These are phyloP conservation scores for Gallinago media DNA, from an alignment of 2,113 vertebrate genomes.

Conservation along the genomic window DNA sequence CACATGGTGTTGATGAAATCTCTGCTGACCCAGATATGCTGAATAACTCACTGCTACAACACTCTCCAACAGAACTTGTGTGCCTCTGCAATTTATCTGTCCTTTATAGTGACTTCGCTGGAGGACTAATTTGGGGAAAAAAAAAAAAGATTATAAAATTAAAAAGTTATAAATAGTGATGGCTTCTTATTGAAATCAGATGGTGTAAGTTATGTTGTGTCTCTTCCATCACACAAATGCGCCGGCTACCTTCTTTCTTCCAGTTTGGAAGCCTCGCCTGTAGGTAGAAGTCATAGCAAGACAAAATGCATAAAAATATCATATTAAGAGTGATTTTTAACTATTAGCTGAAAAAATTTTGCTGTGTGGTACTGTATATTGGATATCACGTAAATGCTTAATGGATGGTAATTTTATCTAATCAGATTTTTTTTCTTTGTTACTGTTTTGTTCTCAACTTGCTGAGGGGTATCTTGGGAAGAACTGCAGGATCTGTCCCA, in stretches of 20 bases:
- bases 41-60: background rate
- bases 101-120: background rate
- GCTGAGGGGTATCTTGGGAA: background rate
- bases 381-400: background rate
- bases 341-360: background rate
- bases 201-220: background rate
- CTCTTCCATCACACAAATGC: accelerated
- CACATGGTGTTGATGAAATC: accelerated
- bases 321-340: background rate
- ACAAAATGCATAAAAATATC: background rate
- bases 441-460: background rate
- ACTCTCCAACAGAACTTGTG: background rate
- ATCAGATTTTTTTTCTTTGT: background rate
- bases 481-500: background rate
- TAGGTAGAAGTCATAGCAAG: background rate
- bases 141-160: background rate
- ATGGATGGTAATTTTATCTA: background rate
- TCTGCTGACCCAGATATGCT: background rate
- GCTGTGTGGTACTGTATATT: background rate
- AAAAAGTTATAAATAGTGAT: background rate
- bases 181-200: background rate
- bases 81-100: background rate
- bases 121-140: background rate
- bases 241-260: background rate
- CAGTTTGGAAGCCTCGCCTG: background rate